These are phyloP conservation scores for Drepanosiphum platanoidis DNA, from an alignment of 2,888 invertebrate species.

Conservation along the genomic window DNA sequence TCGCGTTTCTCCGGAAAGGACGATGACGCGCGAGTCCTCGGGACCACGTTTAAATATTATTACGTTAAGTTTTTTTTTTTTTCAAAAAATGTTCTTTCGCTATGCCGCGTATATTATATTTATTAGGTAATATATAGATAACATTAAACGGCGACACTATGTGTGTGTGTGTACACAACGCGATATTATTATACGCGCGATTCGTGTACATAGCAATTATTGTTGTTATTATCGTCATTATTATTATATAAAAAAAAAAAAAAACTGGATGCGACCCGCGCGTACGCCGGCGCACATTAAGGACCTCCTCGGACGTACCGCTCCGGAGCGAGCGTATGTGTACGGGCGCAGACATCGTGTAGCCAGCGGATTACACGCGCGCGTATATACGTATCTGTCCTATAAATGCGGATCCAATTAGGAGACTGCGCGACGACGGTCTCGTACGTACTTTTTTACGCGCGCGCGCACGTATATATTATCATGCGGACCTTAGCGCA, in stretches of 20 bases:
- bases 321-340: background rate
- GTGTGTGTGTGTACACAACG: too few species aligned
- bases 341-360: background rate
- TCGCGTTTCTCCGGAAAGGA: background rate
- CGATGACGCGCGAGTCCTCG: background rate
- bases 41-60: background rate
- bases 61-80: background rate
- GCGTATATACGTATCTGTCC: background rate
- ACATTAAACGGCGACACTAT: too few species aligned
- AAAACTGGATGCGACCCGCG: background rate
- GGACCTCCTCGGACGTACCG: background rate
- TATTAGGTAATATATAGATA: too few species aligned
- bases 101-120: too few species aligned
- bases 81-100: too few species aligned
- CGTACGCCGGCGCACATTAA: background rate
- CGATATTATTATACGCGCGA: background rate
- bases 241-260: background rate
- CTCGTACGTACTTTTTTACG: background rate
- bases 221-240: too few species aligned
- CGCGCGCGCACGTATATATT: background rate
- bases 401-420: constrained; percentile 30
- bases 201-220: background rate
- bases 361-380: background rate
- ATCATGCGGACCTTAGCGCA: background rate
- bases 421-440: too few species aligned